Evolutionary conservation across 1,140 invertebrate species (phyloP), one percentile per base, ranked within the genome.

Genomic region (Drosophila serrata): DNA sequence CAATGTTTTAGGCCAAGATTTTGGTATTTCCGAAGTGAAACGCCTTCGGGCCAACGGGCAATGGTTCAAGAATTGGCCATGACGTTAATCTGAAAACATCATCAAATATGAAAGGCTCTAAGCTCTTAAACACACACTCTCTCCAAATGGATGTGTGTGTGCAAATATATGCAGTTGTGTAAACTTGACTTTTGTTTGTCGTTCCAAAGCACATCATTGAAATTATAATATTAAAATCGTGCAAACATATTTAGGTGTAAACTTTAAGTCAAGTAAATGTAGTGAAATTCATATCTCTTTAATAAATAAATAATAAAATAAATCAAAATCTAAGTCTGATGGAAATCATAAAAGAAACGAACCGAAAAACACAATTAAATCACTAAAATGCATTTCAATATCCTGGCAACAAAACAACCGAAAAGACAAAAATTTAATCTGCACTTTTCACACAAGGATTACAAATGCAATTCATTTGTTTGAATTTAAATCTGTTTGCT

Each of bases 51-150:
- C 49, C 31, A 19, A 11, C 29, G 27, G 48, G 22, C 43, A 45
- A 24, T 13, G 42, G 53, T 35, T n/a, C 82, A 79, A 40, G 65
- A 61, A 56, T 59, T 68, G 70, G 43, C 84, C 63, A 45, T 69
- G 84, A 43, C 62, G 65, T 55, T 82, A 87, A 79, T 82, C 82
- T 55, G 53, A 63, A 79, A 65, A 69, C 82, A 82, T 67, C 81
- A 79, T 79, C 78, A 75, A 82, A 78, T 78, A 81, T 78, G 63
- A 68, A 81, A 68, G 65, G 35, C 51, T 59, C 68, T 72, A 59
- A 72, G 68, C 68, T 72, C 65, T 58, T 40, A 40, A 46, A 29
- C 33, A 58, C 33, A 45, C 51, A 48, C 33, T 33, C 35, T 22
- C n/a, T 37, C 56, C 64, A 35, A 17, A 42, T 43, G 58, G 43